A percentile compares a stretch with the other conserved stretches of the same genome.
Evolutionary conservation across 1,140 invertebrate genomes (phyloP).

Genomic region (Temnothorax nylanderi): DNA sequence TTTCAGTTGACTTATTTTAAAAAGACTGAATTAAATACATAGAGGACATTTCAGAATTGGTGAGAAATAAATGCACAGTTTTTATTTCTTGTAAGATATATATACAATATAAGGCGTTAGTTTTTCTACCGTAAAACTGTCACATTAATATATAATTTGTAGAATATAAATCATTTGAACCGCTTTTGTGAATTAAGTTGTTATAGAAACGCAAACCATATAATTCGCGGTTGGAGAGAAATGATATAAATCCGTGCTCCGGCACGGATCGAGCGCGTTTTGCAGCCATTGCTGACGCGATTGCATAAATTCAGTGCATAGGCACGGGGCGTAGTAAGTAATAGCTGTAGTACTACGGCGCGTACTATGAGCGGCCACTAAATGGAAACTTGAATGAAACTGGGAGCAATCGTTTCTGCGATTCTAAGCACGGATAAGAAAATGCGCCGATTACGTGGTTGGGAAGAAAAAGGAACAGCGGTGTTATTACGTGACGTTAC

Average conservation of each 20-base stretch:
- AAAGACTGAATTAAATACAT: background rate
- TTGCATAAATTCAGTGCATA: constrained; percentile 75
- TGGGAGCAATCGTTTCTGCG: constrained; percentile 70
- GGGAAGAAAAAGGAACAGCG: constrained; percentile 54
- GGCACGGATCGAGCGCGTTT: constrained; percentile 57
- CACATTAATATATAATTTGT: background rate
- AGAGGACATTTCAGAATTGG: background rate
- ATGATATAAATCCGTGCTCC: constrained; percentile 10
- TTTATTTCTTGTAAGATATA: background rate
- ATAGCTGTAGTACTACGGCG: constrained; percentile 72
- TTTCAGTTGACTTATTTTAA: background rate
- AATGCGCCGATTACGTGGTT: constrained; percentile 68
- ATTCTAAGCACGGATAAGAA: constrained; percentile 76
- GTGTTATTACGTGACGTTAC: constrained; percentile 68
- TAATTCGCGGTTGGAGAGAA: background rate
- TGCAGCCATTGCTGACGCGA: constrained; percentile 71
- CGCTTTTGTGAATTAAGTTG: background rate
- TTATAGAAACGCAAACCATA: background rate
- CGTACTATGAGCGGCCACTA: constrained; percentile 70
- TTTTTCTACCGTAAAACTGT: background rate
- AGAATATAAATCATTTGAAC: background rate
- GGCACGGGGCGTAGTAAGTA: constrained; percentile 73
- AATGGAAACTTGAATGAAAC: constrained; percentile 78
- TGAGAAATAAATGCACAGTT: background rate
- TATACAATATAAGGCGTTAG: too few species aligned